A percentile compares a stretch with the other conserved stretches of the same genome.
Conservation (phyloP, 2,113 vertebrate species). For the Phylloscopus trochiloides region DNA sequence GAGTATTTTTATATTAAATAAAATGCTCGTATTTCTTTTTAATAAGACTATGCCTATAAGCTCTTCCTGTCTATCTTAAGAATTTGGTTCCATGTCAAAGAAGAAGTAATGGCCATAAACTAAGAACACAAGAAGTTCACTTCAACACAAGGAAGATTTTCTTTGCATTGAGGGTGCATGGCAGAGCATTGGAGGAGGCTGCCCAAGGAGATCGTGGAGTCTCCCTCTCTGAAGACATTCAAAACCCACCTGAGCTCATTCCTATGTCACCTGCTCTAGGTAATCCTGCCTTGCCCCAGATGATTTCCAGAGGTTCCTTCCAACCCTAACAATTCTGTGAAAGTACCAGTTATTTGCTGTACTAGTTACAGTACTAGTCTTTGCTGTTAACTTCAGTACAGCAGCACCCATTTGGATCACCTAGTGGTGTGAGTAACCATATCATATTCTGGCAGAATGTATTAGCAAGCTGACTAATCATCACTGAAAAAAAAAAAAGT, state of each 20-base stretch:
- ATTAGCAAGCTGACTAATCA: not conserved
- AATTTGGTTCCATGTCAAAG: not conserved
- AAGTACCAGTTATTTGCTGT: not conserved
- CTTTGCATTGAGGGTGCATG: not conserved
- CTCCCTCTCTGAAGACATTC: not conserved
- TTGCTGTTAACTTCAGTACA: not conserved
- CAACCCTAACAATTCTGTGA: not conserved
- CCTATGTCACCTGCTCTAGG: not conserved
- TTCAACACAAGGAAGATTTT: no score
- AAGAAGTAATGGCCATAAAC: not conserved
- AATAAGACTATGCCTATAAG: not conserved
- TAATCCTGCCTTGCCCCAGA: not conserved
- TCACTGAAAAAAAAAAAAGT: not conserved
- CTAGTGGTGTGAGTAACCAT: fast-evolving
- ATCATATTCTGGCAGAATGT: not conserved
- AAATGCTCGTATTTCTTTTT: not conserved
- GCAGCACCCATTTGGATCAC: not conserved
- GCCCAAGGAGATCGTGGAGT: not conserved
- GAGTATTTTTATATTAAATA: not conserved
- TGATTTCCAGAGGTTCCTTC: not conserved
- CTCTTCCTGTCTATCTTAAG: not conserved
- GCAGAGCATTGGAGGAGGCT: not conserved
- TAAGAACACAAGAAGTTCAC: not conserved
- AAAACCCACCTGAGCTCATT: not conserved
- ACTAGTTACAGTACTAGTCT: not conserved